Base-by-base conservation (phyloP, 2,797 vertebrate species). In the Anolis apletophallus region DNA sequence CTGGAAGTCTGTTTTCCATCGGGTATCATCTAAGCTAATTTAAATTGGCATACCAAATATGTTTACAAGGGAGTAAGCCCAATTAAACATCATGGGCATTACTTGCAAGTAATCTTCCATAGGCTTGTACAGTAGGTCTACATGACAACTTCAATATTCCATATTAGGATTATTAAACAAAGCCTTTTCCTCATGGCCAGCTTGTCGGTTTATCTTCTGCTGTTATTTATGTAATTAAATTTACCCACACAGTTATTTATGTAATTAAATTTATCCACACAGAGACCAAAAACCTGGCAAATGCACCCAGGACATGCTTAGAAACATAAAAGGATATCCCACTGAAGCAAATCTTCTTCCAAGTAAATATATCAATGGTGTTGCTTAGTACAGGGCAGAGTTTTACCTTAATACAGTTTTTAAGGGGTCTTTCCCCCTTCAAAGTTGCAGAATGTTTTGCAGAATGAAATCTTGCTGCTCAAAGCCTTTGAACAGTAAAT, bases 381-480 rank as follows among this genome's bases (percentile, higher is more conserved):
- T 81, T 85, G 81, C 23, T 32, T 83, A 3, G 64, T 0, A 16
- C 2, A 0, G 26, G 73, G 40, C 8, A 88, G 14, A 21, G 16
- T 79, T 52, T 64, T 89, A 32, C 13, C 10, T 80, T 10, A 32
- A 0, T 19, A 68, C 55, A 36, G 11, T 32, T 3, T 7, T 75
- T 19, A 16, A 86, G 8, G 78, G 73, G 80, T 12, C 83, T 91
- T 40, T 69, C 7, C 40, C 40, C 40, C 46, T 46, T 46, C 46
- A 75, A 0, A 85, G 1, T 0, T 0, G 83, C 26, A 21, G 34
- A 85, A 54, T 81, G 29, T 40, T 90, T 89, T 82, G 52, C 80
- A 81, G 84, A 76, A 10, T 61, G 5, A 80, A 80, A 36, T 52
- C 0, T 34, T 80, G 40, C 16, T 46, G 1, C 46, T 46, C 59